phyloP scores from a whole-genome alignment of 2,113 vertebrate species.

The Xyrauchen texanus region DNA sequence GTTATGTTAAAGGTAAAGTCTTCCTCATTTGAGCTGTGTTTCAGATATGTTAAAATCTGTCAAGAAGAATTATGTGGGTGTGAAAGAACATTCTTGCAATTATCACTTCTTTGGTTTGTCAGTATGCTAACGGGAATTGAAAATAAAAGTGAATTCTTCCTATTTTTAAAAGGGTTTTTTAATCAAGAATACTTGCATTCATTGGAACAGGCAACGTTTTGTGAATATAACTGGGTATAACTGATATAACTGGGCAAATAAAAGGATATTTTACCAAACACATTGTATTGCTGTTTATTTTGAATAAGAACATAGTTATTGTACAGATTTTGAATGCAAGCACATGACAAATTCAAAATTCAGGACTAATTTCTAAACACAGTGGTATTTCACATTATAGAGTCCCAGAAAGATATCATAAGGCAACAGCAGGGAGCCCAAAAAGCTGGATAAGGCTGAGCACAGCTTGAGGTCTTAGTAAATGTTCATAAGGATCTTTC shows the following conservation, averaged over 20 bases:
- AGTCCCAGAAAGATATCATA: slow-evolving; percentile 20
- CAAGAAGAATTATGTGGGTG: not conserved
- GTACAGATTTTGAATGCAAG: no score
- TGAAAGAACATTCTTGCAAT: not conserved
- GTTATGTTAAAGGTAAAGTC: no score
- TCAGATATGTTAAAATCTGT: not conserved
- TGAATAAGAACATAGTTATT: no score
- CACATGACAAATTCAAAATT: no score
- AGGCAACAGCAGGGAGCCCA: slow-evolving; percentile 42
- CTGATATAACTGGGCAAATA: no score
- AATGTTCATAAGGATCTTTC: not conserved
- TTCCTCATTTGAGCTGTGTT: no score
- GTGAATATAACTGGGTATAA: not conserved
- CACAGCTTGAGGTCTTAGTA: slow-evolving; percentile 7
- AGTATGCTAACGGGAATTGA: not conserved
- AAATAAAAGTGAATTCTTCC: not conserved
- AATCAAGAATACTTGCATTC: not conserved
- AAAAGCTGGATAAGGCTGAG: slow-evolving; percentile 1
- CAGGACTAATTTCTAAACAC: not conserved
- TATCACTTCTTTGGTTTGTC: no score
- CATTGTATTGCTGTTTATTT: no score
- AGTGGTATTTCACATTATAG: not conserved
- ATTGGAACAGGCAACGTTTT: not conserved
- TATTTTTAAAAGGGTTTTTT: not conserved
- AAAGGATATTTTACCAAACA: no score